phyloP scores from a whole-genome alignment of 2,113 vertebrate genomes.

The Euleptes europaea region DNA sequence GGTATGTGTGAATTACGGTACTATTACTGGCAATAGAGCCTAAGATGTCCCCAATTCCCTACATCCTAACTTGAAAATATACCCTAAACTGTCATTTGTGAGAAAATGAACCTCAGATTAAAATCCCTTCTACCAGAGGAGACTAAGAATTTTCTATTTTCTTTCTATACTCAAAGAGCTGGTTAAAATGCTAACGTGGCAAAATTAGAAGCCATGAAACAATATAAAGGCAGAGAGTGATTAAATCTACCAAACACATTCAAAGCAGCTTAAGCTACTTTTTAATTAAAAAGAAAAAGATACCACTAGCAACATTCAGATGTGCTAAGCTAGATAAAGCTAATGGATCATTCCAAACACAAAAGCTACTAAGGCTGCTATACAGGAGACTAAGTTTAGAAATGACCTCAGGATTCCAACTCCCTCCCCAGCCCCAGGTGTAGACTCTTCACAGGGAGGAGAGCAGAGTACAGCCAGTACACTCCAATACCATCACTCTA shows the following conservation, averaged over 20 bases:
- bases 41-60: conserved; percentile 65
- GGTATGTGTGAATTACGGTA: conserved; percentile 62
- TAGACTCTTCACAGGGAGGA: neutral
- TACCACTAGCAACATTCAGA: conserved; percentile 77
- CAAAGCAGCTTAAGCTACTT: conserved; percentile 78
- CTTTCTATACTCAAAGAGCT: conserved; percentile 75
- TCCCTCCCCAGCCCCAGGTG: neutral
- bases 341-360: conserved; percentile 64
- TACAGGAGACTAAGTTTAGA: conserved; percentile 19
- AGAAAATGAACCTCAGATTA: conserved; percentile 76
- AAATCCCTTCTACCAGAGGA: conserved; percentile 70
- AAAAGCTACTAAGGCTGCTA: conserved; percentile 53
- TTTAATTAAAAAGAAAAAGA: conserved; percentile 81
- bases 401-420: conserved; percentile 15
- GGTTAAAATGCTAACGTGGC: conserved; percentile 74
- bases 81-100: conserved; percentile 70
- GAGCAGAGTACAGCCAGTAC: conserved; percentile 14
- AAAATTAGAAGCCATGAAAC: conserved; percentile 82
- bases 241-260: conserved; percentile 79
- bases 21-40: conserved; percentile 42
- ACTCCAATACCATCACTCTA: conserved; percentile 24
- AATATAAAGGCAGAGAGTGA: conserved; percentile 77
- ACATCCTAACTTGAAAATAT: conserved; percentile 69
- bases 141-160: conserved; percentile 71
- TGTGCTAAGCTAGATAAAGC: conserved; percentile 73